These are phyloP conservation scores for Mionectes olivaceus DNA, from an alignment of 2,797 vertebrate genomes.

Conservation along the genomic window DNA sequence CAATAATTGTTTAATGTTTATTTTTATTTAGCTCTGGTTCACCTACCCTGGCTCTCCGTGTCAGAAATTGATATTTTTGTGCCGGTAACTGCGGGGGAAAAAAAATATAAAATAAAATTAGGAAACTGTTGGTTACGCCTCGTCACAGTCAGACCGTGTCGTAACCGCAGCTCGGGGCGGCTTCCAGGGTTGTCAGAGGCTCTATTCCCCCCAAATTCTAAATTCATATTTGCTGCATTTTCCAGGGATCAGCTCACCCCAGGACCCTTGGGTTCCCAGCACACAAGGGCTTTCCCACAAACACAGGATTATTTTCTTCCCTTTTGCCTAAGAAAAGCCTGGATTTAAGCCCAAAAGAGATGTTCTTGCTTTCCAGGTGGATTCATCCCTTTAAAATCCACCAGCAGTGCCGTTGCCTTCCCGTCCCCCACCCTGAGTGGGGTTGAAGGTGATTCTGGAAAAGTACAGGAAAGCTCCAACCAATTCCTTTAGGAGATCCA, in stretches of 20 bases:
- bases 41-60: constrained; percentile 66
- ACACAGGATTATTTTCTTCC: fast-evolving
- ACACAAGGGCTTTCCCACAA: not conserved
- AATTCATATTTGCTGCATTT: not conserved
- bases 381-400: not conserved
- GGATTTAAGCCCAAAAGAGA: not conserved
- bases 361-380: not conserved
- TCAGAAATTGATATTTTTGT: constrained; percentile 77
- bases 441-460: constrained; percentile 64
- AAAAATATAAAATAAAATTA: not conserved
- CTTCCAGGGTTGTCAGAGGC: not conserved
- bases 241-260: not conserved
- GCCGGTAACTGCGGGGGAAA: not conserved
- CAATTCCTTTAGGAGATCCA: constrained; percentile 67
- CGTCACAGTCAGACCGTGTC: fast-evolving
- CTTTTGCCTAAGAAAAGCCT: not conserved
- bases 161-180: fast-evolving
- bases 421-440: not conserved
- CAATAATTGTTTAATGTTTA: constrained; percentile 85
- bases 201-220: not conserved
- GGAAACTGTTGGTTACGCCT: constrained; percentile 30
- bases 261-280: not conserved
- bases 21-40: constrained; percentile 83
- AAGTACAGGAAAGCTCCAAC: constrained; percentile 52
- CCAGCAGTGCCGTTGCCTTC: not conserved